Conservation (phyloP, 1,140 invertebrate genomes). For the Globodera ellingtonae region DNA sequence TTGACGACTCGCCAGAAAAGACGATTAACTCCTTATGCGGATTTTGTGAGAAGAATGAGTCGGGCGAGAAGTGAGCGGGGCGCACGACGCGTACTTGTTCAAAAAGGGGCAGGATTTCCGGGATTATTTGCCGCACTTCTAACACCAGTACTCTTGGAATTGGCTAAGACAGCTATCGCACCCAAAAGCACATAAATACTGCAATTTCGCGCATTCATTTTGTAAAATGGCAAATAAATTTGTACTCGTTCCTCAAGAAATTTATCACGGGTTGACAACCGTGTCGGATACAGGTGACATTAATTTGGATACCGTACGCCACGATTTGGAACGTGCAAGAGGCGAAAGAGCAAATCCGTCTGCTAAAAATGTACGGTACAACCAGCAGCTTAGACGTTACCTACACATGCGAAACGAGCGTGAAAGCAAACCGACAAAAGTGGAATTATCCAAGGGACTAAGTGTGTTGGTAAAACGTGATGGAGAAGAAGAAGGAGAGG, state of each 20-base stretch:
- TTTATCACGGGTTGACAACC: no score
- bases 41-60: constrained; percentile 8
- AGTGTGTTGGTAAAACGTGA: background rate
- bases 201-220: background rate
- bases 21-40: constrained; percentile 15
- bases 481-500: no score
- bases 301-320: background rate
- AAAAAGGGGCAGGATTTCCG: constrained; percentile 8
- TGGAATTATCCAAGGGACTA: constrained; percentile 12
- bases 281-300: background rate
- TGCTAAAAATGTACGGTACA: constrained; percentile 10
- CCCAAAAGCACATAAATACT: constrained; percentile 1
- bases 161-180: background rate
- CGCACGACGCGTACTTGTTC: background rate
- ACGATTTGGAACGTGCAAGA: background rate
- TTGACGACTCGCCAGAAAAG: constrained; percentile 16
- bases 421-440: constrained; percentile 16
- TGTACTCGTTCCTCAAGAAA: constrained; percentile 14
- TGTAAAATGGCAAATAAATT: constrained; percentile 23
- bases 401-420: constrained; percentile 2
- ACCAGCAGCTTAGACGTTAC: background rate
- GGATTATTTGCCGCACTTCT: constrained; percentile 10
- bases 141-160: constrained; percentile 6
- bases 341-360: background rate
- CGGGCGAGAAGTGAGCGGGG: constrained; percentile 7